Evolutionary conservation across 2,113 vertebrate species (phyloP).

Genomic region (Caranx ignobilis): DNA sequence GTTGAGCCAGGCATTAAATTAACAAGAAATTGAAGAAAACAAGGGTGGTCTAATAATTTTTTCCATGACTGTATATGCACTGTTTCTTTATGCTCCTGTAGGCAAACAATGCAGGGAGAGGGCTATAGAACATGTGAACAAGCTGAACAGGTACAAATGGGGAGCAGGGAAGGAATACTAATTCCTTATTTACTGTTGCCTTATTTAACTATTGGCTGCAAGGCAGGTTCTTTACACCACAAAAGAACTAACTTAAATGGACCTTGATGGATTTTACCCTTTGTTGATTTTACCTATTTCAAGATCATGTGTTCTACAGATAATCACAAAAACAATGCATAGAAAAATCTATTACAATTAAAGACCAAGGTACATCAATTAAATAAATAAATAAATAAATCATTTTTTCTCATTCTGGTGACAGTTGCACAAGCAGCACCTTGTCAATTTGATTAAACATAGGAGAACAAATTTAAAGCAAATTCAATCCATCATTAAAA

Average conservation of each 20-base stretch:
- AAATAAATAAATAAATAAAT: too few species aligned
- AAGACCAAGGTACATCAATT: not conserved
- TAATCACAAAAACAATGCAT: not conserved
- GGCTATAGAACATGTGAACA: not conserved
- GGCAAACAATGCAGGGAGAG: constrained; percentile 47
- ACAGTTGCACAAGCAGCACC: too few species aligned
- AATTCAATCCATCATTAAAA: constrained; percentile 3
- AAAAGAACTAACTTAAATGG: not conserved
- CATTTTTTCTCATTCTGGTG: not conserved
- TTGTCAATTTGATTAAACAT: not conserved
- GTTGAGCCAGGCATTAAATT: too few species aligned
- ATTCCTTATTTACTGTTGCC: not conserved
- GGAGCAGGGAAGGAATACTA: not conserved
- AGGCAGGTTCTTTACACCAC: constrained; percentile 14
- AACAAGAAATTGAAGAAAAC: too few species aligned
- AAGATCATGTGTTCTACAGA: not conserved
- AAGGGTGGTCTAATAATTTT: too few species aligned
- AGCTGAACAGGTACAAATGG: not conserved
- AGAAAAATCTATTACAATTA: not conserved
- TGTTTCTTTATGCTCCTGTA: constrained; percentile 48
- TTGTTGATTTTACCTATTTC: not conserved
- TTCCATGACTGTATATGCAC: too few species aligned
- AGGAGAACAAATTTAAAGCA: not conserved
- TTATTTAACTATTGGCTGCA: constrained; percentile 1
- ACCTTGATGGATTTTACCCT: not conserved